phyloP scores from a whole-genome alignment of 2,113 vertebrate species.

The Rhagologus leucostigma region DNA sequence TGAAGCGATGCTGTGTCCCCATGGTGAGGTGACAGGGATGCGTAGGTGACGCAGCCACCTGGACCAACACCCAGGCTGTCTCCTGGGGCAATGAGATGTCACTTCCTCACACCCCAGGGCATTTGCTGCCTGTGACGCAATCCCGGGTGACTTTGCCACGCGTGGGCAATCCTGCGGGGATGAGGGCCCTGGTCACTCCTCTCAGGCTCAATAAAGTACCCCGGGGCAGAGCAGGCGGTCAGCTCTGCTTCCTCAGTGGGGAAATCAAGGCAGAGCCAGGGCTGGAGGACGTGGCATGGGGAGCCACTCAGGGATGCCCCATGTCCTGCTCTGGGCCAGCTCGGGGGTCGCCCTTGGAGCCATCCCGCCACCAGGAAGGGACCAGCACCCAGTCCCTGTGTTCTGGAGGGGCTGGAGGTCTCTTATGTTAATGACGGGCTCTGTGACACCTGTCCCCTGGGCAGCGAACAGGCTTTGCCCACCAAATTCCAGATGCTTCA shows the following conservation, averaged over 20 bases:
- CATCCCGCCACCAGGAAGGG: fast-evolving
- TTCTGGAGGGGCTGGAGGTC: background rate
- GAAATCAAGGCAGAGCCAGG: fast-evolving
- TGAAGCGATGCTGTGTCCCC: fast-evolving
- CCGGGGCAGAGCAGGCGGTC: fast-evolving
- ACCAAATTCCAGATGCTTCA: background rate
- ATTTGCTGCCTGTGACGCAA: background rate
- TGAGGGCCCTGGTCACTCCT: background rate
- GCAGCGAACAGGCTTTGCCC: fast-evolving
- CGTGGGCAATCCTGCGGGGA: background rate
- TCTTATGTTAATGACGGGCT: fast-evolving
- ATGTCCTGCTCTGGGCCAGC: background rate
- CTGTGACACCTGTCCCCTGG: fast-evolving
- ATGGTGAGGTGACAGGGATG: background rate
- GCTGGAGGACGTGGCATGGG: background rate
- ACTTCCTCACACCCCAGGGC: background rate
- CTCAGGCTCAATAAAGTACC: background rate
- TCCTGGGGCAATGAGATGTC: background rate
- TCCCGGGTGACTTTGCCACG: background rate
- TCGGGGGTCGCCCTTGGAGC: background rate
- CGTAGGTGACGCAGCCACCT: background rate
- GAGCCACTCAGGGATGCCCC: background rate
- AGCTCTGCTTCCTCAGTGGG: background rate
- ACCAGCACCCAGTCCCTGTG: too few species aligned
- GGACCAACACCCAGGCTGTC: background rate